These are phyloP conservation scores for Melinaea menophilus DNA, from an alignment of 2,888 invertebrate genomes.

Conservation along the genomic window DNA sequence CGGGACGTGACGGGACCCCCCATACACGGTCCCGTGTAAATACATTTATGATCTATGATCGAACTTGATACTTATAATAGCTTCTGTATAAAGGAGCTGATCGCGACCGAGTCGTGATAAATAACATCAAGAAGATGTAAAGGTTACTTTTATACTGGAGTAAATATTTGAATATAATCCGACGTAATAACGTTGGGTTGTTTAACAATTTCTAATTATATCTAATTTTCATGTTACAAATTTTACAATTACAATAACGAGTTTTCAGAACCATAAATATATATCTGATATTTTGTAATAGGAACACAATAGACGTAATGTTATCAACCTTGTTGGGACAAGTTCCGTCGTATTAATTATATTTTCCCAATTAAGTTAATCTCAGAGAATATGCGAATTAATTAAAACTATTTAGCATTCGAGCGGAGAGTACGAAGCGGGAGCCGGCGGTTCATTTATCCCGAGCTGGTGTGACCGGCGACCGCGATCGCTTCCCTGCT, in stretches of 20 bases:
- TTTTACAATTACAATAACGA: too few species aligned
- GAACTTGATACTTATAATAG: slow-evolving; percentile 78
- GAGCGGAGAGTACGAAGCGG: slow-evolving; percentile 63
- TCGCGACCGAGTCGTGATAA: slow-evolving; percentile 66
- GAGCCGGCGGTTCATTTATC: slow-evolving; percentile 48
- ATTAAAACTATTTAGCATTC: slow-evolving; percentile 77
- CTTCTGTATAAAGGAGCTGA: slow-evolving; percentile 75
- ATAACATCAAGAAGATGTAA: slow-evolving; percentile 75
- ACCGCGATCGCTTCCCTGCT: slow-evolving; percentile 62
- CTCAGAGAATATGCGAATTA: slow-evolving; percentile 67
- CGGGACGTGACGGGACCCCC: slow-evolving; percentile 65
- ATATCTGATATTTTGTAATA: too few species aligned
- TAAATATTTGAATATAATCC: slow-evolving; percentile 70
- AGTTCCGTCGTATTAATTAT: neutral
- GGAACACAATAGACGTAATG: too few species aligned
- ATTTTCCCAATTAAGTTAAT: slow-evolving; percentile 42
- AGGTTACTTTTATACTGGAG: slow-evolving; percentile 67
- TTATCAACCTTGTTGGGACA: too few species aligned
- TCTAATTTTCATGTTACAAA: too few species aligned
- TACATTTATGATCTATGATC: slow-evolving; percentile 77
- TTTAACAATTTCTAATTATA: slow-evolving; percentile 30
- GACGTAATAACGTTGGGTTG: slow-evolving; percentile 44
- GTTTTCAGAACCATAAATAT: too few species aligned
- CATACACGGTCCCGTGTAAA: slow-evolving; percentile 63
- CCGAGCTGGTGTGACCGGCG: slow-evolving; percentile 44